Conservation (phyloP, 2,113 vertebrate species). For the Lamprotornis superbus region DNA sequence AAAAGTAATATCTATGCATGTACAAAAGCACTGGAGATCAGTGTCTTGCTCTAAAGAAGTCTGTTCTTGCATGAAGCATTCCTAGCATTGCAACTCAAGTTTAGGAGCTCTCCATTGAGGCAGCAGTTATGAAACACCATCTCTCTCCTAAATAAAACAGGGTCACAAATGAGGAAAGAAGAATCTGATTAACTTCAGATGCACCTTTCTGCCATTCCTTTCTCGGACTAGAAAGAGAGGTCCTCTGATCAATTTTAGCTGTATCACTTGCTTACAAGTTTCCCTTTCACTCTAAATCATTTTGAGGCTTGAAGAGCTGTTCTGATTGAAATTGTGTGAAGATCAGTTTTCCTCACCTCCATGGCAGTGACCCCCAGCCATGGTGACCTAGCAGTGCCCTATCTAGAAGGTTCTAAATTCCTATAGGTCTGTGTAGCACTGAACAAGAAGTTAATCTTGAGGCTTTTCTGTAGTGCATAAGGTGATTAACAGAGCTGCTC, state of each 20-base stretch:
- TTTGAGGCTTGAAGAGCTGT: neutral
- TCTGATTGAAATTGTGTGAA: neutral
- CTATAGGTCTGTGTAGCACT: neutral
- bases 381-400: neutral
- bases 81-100: neutral
- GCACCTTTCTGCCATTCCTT: neutral
- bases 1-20: slow-evolving; percentile 34
- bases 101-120: neutral
- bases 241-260: neutral
- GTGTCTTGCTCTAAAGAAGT: neutral
- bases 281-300: neutral
- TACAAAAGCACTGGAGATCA: neutral
- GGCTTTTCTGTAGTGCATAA: neutral
- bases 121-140: neutral
- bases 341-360: neutral
- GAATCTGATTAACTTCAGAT: neutral
- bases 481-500: neutral
- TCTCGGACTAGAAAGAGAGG: neutral
- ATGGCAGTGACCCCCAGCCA: neutral
- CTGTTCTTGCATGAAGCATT: neutral
- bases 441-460: neutral
- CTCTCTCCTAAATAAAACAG: neutral
- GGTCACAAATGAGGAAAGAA: neutral
- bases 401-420: neutral
- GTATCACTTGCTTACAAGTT: neutral